phyloP scores from a whole-genome alignment of 2,888 invertebrate genomes.

The Patella depressa region DNA sequence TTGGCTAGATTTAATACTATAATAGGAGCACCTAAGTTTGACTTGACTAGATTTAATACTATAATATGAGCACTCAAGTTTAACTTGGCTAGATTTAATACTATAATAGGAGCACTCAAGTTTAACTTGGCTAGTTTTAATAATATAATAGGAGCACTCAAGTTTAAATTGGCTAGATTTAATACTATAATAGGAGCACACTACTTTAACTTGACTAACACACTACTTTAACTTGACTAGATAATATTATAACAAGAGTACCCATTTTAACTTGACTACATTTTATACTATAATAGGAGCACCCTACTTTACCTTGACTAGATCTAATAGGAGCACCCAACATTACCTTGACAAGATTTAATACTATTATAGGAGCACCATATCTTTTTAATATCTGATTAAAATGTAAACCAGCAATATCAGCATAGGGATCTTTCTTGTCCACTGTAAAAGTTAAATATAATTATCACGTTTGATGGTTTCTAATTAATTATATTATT shows the following conservation, averaged over 20 bases:
- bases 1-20: slow-evolving; percentile 76
- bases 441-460: slow-evolving; percentile 60
- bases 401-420: slow-evolving; percentile 73
- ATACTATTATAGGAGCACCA: slow-evolving; percentile 90
- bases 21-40: too few species aligned
- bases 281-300: slow-evolving; percentile 92
- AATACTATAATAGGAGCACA: slow-evolving; percentile 92
- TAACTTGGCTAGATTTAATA: slow-evolving; percentile 90
- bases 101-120: slow-evolving; percentile 87
- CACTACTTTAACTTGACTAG: slow-evolving; percentile 80
- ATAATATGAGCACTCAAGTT: slow-evolving; percentile 86
- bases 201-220: slow-evolving; percentile 82
- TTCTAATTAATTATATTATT: too few species aligned
- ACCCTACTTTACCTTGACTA: slow-evolving; percentile 80
- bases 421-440: slow-evolving; percentile 66
- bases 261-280: slow-evolving; percentile 85
- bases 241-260: slow-evolving; percentile 88
- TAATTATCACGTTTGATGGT: too few species aligned
- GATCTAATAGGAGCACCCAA: slow-evolving; percentile 85
- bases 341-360: slow-evolving; percentile 87
- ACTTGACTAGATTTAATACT: slow-evolving; percentile 76
- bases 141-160: slow-evolving; percentile 89
- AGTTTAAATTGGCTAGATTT: slow-evolving; percentile 85
- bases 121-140: slow-evolving; percentile 88
- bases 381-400: slow-evolving; percentile 75